Base-by-base conservation (phyloP, 2,113 vertebrate species). In the Pseudolaguvia tuberculata region DNA sequence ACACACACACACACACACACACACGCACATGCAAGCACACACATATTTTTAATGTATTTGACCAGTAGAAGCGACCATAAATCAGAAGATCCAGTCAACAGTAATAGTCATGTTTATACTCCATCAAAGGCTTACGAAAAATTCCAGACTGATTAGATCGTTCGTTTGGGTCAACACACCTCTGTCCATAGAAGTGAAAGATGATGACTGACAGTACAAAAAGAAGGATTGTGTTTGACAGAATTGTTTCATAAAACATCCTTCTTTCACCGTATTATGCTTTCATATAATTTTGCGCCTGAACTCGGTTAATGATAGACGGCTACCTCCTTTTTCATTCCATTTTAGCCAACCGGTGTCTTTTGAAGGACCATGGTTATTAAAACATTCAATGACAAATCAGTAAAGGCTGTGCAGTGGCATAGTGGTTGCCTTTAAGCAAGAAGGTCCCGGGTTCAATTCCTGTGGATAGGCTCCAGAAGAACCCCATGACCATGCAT, bases 81-180 rank as follows among this genome's bases (percentile, higher is more conserved):
- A 82, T 84, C 83, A 84, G 77, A 72, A 80, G 61, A 77, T 51
- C 66, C 42, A 57, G 65, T 70, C 25, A 70, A 78, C 78, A 76
- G 73, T 79, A 80, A 80, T 80, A 79, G 74, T 82, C 47, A 79
- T 75, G 73, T 82, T 80, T 81, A 58, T 27, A 23, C 59, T 73
- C 14, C 76, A 79, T 82, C 83, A 82, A 80, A 84, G 78, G 58
- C 17, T 21, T 51, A 62, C 56, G 45, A 31, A 73, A 61, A 78
- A 83, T 83, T 81, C 78, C 80, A 79, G 23, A 74, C 52, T n/a
- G 56, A 12, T 77, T 72, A 81, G 58, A 65, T 79, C 76, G 61
- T 65, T 51, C 5, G 25, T 66, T 67, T 29, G 51, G 73, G 80
- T 83, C 75, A 83, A 70, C 63, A 73, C 68, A 62, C 39, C 52